Conservation (phyloP, 1,140 invertebrate species). For the Magallana gigas region DNA sequence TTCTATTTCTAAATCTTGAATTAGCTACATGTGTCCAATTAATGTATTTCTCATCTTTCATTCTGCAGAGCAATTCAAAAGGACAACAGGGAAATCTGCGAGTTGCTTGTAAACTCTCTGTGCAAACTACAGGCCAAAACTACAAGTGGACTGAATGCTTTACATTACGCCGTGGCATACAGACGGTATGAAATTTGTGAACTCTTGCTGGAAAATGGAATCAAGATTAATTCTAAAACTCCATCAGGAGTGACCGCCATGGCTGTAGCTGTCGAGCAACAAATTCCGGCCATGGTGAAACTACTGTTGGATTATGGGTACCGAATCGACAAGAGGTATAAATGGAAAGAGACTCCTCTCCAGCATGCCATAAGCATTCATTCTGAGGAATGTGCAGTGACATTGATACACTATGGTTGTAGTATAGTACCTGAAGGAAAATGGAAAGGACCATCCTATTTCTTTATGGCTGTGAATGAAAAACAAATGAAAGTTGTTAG, state of each 20-base stretch:
- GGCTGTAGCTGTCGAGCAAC: conserved; percentile 74
- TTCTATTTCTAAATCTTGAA: too few relatives aligned
- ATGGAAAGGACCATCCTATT: conserved; percentile 65
- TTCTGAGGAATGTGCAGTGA: conserved; percentile 73
- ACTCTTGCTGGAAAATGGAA: conserved; percentile 68
- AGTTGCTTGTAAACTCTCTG: conserved; percentile 71
- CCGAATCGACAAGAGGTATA: conserved; percentile 70
- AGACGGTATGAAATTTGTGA: conserved; percentile 73
- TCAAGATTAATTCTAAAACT: conserved; percentile 69
- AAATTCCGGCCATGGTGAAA: conserved; percentile 71
- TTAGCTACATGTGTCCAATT: too few relatives aligned
- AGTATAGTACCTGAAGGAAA: conserved; percentile 56
- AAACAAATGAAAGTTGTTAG: conserved; percentile 65
- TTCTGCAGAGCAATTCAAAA: conserved; percentile 72
- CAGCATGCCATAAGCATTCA: conserved; percentile 74
- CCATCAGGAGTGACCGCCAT: conserved; percentile 73
- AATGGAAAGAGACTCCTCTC: conserved; percentile 75
- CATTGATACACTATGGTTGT: conserved; percentile 73
- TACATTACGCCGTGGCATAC: conserved; percentile 73
- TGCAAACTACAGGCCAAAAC: conserved; percentile 74
- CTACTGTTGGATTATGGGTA: conserved; percentile 72
- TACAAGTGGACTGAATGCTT: conserved; percentile 71
- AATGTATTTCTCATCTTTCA: background rate
- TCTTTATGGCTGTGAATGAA: conserved; percentile 70
- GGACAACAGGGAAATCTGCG: conserved; percentile 72